Base-by-base conservation (phyloP, 2,888 invertebrate species). In the Acholoe squamosa region DNA sequence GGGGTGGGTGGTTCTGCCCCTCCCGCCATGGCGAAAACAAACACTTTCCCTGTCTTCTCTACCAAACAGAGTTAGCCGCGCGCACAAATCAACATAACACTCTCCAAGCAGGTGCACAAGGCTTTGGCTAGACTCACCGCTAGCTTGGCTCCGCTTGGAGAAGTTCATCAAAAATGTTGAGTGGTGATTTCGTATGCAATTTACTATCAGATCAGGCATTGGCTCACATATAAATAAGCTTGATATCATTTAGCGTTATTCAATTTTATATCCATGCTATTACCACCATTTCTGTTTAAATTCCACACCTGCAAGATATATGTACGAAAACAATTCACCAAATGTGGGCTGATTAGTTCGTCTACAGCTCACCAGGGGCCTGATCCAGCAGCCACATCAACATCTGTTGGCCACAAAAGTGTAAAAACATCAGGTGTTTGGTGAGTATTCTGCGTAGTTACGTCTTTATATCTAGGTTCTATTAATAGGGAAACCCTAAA, bases 21-120 rank as follows among this genome's bases (percentile, higher is more conserved):
- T 86, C 86, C 86, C 86, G 86, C 86, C 86, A 86, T 86, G 54
- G 31, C 54, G 86, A 86, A 86, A 86, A 86, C 86, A 86, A 86
- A 86, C 86, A 86, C 86, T 84, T 25, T 84, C 25, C n/a, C 84
- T 43, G 1, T 43, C n/a, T 28, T 28, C 28, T 22, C 25, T 0
- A 43, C 25, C 25, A 43, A 0, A 86, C 84, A 25, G 84, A 84
- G 77, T 34, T n/a, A 77, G 77, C 77, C 25, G 77, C 33, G 28
- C 43, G 84, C 3, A 34, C n/a, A 86, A 52, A 86, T 86, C 52
- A 54, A 52, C 86, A 86, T 86, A 52, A 43, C 43, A 43, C 43
- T 43, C 43, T 43, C 43, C 43, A 43, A 43, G 43, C 43, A 3
- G 43, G 43, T 43, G 43, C 43, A 7, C 43, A 7, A 10, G 3